phyloP scores from a whole-genome alignment of 2,797 vertebrate genomes.

The Eulemur rubriventer region DNA sequence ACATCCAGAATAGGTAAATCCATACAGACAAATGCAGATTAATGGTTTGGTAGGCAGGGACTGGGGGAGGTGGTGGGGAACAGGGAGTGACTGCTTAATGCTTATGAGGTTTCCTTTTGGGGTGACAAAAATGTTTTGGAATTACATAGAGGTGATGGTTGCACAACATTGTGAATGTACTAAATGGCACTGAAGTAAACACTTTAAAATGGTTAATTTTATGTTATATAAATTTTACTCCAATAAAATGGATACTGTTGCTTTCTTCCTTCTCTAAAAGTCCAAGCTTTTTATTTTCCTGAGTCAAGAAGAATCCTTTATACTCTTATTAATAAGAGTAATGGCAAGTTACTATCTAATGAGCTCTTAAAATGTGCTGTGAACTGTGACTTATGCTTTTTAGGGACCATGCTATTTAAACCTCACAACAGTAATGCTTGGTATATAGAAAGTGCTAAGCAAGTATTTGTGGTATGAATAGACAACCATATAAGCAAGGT shows the following conservation, averaged over 20 bases:
- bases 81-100: not conserved
- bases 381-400: not conserved
- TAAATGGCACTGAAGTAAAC: not conserved
- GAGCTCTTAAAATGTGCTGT: not conserved
- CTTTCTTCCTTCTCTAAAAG: conserved; percentile 14
- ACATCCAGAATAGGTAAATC: not conserved
- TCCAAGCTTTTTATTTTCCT: conserved; percentile 26
- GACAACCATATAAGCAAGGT: not conserved
- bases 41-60: not conserved
- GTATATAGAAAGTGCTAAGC: not conserved
- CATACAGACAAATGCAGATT: not conserved
- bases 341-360: not conserved
- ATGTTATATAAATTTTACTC: not conserved
- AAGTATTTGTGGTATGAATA: conserved; percentile 13
- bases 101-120: not conserved
- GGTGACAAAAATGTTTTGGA: not conserved
- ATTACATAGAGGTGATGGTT: not conserved
- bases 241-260: not conserved
- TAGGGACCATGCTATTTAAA: conserved; percentile 5
- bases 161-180: not conserved
- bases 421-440: not conserved
- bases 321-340: not conserved
- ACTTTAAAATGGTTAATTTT: conserved; percentile 11
- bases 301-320: not conserved
- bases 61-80: not conserved